phyloP scores from a whole-genome alignment of 2,888 invertebrate genomes.

The Scaptomyza reducta region DNA sequence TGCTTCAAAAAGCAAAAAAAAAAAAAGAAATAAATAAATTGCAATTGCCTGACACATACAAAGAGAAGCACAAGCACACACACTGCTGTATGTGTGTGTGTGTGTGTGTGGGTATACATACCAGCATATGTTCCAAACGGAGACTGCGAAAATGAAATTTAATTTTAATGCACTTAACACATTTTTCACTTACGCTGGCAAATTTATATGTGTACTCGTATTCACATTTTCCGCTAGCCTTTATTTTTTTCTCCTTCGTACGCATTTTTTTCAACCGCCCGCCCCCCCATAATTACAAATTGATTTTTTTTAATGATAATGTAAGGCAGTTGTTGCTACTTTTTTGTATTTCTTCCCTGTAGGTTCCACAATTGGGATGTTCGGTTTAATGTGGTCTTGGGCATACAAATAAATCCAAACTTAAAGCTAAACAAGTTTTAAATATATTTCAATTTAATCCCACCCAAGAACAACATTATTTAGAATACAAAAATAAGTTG shows the following conservation, averaged over 20 bases:
- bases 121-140: conserved; percentile 22
- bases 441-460: no score
- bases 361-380: neutral
- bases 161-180: conserved; percentile 77
- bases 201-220: conserved; percentile 40
- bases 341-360: conserved; percentile 15
- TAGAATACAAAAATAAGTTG: no score
- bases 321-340: conserved; percentile 30
- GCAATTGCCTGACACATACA: conserved; percentile 12
- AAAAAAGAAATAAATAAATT: conserved; percentile 5
- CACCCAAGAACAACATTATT: no score
- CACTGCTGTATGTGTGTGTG: neutral
- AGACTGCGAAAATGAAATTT: conserved; percentile 62
- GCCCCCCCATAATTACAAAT: conserved; percentile 64
- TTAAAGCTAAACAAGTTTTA: no score
- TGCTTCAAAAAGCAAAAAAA: conserved; percentile 49
- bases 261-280: conserved; percentile 50
- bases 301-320: conserved; percentile 68
- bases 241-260: conserved; percentile 14
- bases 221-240: conserved; percentile 29
- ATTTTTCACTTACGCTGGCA: conserved; percentile 70
- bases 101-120: conserved; percentile 1
- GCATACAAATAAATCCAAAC: no score
- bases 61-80: conserved; percentile 1
- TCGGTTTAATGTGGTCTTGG: neutral